phyloP scores from a whole-genome alignment of 2,113 vertebrate species.

The Alexandromys fortis region DNA sequence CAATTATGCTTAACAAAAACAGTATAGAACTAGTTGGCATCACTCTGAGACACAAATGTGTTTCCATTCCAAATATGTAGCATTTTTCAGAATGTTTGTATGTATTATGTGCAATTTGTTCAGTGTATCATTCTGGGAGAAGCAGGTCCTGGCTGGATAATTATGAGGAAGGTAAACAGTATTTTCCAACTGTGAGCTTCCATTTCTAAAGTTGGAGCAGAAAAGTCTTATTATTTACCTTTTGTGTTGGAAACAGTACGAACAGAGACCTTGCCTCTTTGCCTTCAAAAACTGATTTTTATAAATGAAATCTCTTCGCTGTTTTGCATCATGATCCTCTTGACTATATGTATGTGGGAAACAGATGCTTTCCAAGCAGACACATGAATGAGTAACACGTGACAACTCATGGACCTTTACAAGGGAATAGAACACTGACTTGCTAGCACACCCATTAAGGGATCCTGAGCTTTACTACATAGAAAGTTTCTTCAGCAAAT shows the following conservation, averaged over 20 bases:
- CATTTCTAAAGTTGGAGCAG: conserved; percentile 73
- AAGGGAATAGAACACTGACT: neutral
- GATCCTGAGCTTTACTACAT: neutral
- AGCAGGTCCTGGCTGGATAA: conserved; percentile 68
- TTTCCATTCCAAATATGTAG: conserved; percentile 77
- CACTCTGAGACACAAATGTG: conserved; percentile 67
- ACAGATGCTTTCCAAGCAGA: conserved; percentile 54
- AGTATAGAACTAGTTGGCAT: conserved; percentile 71
- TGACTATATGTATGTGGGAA: conserved; percentile 57
- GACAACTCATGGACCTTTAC: neutral
- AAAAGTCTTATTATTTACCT: conserved; percentile 80
- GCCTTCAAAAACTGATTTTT: conserved; percentile 56
- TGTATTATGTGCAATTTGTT: conserved; percentile 76
- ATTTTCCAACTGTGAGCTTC: conserved; percentile 80
- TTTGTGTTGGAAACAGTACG: conserved; percentile 63
- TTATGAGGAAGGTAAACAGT: conserved; percentile 82
- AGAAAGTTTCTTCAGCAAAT: neutral
- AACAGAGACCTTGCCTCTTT: conserved; percentile 72
- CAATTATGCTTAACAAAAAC: conserved; percentile 83
- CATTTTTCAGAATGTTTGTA: conserved; percentile 80
- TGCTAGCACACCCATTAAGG: neutral
- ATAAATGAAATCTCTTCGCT: conserved; percentile 65
- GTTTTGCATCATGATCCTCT: conserved; percentile 66
- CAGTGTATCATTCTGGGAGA: conserved; percentile 78
- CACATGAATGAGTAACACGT: neutral